These are phyloP conservation scores for Protonemura montana DNA, from an alignment of 2,888 invertebrate genomes.

Conservation along the genomic window DNA sequence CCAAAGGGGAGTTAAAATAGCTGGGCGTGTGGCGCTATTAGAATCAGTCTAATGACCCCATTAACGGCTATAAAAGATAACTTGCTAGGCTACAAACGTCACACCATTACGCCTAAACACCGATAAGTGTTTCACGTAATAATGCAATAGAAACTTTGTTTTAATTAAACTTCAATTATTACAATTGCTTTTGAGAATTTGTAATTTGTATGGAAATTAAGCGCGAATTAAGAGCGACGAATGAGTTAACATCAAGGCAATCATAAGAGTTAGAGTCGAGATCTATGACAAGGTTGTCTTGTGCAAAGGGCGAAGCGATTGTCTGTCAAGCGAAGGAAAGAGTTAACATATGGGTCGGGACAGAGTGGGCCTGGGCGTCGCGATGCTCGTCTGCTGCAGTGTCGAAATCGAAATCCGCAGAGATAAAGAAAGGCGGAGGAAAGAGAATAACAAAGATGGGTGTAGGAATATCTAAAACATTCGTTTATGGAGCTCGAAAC, in stretches of 20 bases:
- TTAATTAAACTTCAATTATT: constrained; percentile 3
- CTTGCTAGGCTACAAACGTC: constrained; percentile 13
- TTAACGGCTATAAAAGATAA: constrained; percentile 28
- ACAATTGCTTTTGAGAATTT: neutral
- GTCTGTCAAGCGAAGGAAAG: neutral
- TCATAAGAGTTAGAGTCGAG: neutral
- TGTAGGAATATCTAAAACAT: neutral
- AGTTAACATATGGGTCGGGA: neutral
- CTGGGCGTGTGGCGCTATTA: neutral
- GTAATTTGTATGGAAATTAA: constrained; percentile 3
- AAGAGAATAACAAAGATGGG: neutral
- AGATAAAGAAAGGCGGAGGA: neutral
- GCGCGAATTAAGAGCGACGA: neutral
- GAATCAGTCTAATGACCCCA: constrained; percentile 19
- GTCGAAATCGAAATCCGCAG: constrained; percentile 14
- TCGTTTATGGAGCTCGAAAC: neutral
- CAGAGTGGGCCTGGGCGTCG: neutral
- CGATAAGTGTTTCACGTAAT: neutral
- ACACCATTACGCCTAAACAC: neutral
- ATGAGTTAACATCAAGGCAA: neutral
- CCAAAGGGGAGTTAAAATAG: neutral
- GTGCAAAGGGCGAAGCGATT: neutral
- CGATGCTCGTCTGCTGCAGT: neutral
- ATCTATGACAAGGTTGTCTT: neutral
- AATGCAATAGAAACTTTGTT: neutral